Evolutionary conservation across 2,797 vertebrate genomes (phyloP).

Genomic region (Novumbra hubbsi): DNA sequence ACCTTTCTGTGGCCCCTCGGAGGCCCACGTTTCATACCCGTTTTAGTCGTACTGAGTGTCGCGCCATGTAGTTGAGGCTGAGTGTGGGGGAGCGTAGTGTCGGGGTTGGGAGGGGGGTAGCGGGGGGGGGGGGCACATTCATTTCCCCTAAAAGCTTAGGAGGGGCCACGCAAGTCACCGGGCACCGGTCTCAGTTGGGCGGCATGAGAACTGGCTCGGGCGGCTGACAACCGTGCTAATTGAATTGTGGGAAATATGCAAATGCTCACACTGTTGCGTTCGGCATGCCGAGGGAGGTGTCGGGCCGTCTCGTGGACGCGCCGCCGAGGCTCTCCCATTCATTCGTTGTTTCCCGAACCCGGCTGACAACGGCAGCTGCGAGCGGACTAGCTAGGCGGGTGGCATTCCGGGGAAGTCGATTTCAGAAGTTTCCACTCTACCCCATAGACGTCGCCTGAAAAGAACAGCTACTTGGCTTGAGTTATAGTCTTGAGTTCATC

Average conservation of each 20-base stretch:
- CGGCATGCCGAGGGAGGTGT: slow-evolving; percentile 24
- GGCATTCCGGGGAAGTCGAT: neutral
- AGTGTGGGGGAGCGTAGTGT: neutral
- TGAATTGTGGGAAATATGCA: slow-evolving; percentile 54
- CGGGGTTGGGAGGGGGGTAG: neutral
- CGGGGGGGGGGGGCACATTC: neutral
- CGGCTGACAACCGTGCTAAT: slow-evolving; percentile 45
- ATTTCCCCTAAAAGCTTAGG: neutral
- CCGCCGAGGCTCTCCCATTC: neutral
- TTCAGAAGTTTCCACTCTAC: neutral
- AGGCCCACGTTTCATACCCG: neutral
- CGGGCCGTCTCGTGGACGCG: slow-evolving; percentile 7
- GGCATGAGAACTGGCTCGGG: slow-evolving; percentile 33
- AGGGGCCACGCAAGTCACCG: neutral
- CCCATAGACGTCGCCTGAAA: neutral
- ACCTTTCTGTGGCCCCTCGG: neutral
- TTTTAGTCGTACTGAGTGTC: neutral
- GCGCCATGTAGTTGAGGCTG: slow-evolving; percentile 5
- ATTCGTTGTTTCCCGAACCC: neutral
- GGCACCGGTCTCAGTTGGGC: neutral
- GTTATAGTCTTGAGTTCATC: neutral
- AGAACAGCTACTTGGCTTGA: neutral
- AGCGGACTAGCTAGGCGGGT: slow-evolving; percentile 7
- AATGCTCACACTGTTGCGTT: slow-evolving; percentile 29
- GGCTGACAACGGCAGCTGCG: slow-evolving; percentile 8